phyloP scores from a whole-genome alignment of 2,113 vertebrate species.

The Macheiramphus alcinus region DNA sequence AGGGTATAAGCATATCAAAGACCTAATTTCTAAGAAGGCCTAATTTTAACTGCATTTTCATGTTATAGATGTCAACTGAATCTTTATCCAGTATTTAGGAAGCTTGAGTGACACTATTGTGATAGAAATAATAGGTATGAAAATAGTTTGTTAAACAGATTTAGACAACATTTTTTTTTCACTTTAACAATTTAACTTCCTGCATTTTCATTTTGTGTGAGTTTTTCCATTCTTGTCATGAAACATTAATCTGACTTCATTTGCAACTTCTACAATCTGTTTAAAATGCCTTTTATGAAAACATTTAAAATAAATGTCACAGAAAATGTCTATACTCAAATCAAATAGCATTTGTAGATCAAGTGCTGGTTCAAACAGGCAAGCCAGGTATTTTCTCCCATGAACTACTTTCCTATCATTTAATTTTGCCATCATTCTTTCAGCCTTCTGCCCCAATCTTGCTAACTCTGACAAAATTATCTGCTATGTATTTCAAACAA shows the following conservation, averaged over 20 bases:
- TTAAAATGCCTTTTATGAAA: neutral
- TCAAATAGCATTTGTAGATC: neutral
- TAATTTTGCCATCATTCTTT: neutral
- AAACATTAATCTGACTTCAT: neutral
- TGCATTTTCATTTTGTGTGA: neutral
- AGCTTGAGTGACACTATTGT: neutral
- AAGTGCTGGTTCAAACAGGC: neutral
- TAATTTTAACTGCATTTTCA: constrained; percentile 65
- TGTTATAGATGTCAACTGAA: neutral
- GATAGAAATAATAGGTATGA: neutral
- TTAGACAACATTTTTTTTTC: neutral
- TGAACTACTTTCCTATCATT: neutral
- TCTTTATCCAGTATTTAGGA: neutral
- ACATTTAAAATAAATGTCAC: neutral
- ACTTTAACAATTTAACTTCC: neutral
- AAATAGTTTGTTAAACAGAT: neutral
- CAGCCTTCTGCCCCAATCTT: neutral
- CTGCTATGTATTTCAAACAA: neutral
- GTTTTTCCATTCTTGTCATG: neutral
- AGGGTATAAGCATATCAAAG: constrained; percentile 75
- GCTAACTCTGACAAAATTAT: neutral
- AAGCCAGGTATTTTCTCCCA: neutral
- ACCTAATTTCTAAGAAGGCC: constrained; percentile 46
- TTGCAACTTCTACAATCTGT: neutral
- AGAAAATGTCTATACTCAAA: neutral